A percentile compares a stretch with the other conserved stretches of the same genome.
phyloP scores from a whole-genome alignment of 2,888 invertebrate species.

The Pristionchus exspectatus region DNA sequence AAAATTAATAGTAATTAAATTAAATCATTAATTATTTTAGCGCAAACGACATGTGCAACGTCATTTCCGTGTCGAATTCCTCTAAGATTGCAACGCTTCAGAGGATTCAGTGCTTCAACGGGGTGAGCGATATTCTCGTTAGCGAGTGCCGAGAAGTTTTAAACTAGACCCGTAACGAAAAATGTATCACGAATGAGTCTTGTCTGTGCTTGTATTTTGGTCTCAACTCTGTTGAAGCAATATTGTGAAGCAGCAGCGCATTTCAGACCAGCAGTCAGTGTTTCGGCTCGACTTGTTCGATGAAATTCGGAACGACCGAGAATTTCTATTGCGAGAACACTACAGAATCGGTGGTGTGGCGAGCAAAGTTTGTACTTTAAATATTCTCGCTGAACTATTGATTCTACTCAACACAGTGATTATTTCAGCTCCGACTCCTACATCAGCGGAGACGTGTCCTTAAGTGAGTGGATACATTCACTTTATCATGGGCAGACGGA shows the following conservation, averaged over 20 bases:
- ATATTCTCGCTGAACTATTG: background rate
- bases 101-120: background rate
- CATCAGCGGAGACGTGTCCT: background rate
- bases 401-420: background rate
- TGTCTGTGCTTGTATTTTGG: too few species aligned
- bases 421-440: background rate
- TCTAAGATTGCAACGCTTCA: background rate
- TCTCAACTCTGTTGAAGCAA: too few species aligned
- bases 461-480: background rate
- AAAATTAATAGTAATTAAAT: too few species aligned
- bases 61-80: background rate
- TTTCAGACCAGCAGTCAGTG: background rate
- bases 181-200: too few species aligned
- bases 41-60: background rate
- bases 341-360: background rate
- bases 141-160: too few species aligned
- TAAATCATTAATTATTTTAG: background rate
- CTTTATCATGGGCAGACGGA: too few species aligned
- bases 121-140: background rate
- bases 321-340: background rate
- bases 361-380: background rate
- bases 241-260: background rate
- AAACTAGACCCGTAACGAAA: too few species aligned
- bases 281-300: background rate
- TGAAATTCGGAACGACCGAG: background rate